Conservation (phyloP, 2,888 invertebrate genomes). For the Marasmarcha lunaedactyla region DNA sequence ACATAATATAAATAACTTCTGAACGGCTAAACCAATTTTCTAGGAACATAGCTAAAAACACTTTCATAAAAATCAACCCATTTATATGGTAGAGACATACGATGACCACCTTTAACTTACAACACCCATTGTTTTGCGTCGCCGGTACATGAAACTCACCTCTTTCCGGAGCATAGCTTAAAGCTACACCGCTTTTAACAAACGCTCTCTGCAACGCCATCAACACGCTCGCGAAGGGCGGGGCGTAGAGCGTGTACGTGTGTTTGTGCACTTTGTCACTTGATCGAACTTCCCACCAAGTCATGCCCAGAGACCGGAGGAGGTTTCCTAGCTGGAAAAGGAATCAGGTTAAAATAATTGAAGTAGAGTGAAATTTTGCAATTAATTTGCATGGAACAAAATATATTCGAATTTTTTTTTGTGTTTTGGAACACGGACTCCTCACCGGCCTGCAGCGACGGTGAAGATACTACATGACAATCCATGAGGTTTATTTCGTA, state of each 20-base stretch:
- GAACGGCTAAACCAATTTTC: too few relatives aligned
- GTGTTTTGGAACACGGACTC: neutral
- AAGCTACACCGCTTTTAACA: constrained; percentile 23
- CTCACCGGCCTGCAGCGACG: too few relatives aligned
- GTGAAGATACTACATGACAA: too few relatives aligned
- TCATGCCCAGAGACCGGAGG: constrained; percentile 33
- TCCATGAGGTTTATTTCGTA: too few relatives aligned
- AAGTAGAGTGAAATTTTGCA: neutral
- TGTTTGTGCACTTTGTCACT: neutral
- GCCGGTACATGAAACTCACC: too few relatives aligned
- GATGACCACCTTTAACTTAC: too few relatives aligned
- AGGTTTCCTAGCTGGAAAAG: constrained; percentile 33
- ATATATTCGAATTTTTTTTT: neutral
- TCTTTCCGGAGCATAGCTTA: constrained; percentile 37
- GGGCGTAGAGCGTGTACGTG: constrained; percentile 22
- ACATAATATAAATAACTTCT: too few relatives aligned
- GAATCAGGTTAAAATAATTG: neutral
- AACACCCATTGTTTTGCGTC: too few relatives aligned
- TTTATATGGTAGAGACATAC: too few relatives aligned
- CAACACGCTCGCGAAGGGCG: constrained; percentile 24
- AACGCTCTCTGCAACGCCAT: constrained; percentile 27
- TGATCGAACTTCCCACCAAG: constrained; percentile 38
- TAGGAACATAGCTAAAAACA: too few relatives aligned
- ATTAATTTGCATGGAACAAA: neutral
- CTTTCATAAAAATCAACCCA: too few relatives aligned